Evolutionary conservation across 1,140 invertebrate species (phyloP).

Genomic region (Trichonephila inaurata): DNA sequence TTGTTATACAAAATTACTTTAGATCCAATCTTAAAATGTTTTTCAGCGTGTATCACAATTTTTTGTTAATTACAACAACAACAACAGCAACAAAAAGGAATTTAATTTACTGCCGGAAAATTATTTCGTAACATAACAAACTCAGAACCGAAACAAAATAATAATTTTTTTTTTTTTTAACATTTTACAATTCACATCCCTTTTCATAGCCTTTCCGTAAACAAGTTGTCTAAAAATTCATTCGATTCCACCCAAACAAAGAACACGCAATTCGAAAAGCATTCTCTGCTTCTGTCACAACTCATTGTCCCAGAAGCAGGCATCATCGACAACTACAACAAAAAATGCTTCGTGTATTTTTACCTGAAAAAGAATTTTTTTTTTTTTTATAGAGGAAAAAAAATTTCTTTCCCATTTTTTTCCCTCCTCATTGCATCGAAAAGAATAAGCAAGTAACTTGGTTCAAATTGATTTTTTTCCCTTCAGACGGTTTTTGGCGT

Average conservation of each 20-base stretch:
- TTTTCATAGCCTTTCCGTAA: neutral
- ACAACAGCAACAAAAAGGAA: too few relatives aligned
- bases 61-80: too few relatives aligned
- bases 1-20: too few relatives aligned
- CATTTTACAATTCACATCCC: too few relatives aligned
- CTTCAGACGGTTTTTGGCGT: neutral
- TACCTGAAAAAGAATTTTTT: slow-evolving; percentile 40
- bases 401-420: slow-evolving; percentile 30
- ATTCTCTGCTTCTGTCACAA: neutral
- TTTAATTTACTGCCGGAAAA: too few relatives aligned
- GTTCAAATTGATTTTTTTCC: slow-evolving; percentile 18
- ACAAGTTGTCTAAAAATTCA: neutral
- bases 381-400: neutral
- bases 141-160: too few relatives aligned
- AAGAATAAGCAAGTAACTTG: slow-evolving; percentile 25
- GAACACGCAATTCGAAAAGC: neutral
- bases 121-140: too few relatives aligned
- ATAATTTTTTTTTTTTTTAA: too few relatives aligned
- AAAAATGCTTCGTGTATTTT: slow-evolving; percentile 3
- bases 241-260: neutral
- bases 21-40: too few relatives aligned
- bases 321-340: neutral
- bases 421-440: slow-evolving; percentile 6
- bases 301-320: neutral
- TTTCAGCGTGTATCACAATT: too few relatives aligned